Evolutionary conservation across 2,797 vertebrate species (phyloP), one percentile per base, ranked within the genome.

Genomic region (Bufotes viridis): DNA sequence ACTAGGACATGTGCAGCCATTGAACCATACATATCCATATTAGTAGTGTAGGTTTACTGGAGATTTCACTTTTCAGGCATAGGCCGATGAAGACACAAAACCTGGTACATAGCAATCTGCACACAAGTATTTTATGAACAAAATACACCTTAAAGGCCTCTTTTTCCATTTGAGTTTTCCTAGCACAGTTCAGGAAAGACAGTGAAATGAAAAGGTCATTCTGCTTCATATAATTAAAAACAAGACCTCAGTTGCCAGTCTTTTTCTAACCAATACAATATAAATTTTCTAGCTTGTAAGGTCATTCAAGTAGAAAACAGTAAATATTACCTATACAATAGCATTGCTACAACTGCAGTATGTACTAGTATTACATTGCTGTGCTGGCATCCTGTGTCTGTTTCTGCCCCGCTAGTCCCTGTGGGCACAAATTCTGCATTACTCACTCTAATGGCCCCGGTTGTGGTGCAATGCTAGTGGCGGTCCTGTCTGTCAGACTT

Each of bases 171-270:
- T 70, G 12, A 81, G 51, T 24, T 70, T 72, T 72, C 42, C 11
- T 80, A 55, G 22, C 18, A 10, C 53, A 72, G 12, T 87, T 74
- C 18, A 61, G 24, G 67, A 42, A 78, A 82, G 22, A 42, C 20
- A 20, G 15, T 18, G 11, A 24, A 26, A 81, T 24, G 55, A 74
- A 87, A 87, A 87, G 86, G 86, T 82, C 78, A 87, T 82, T 74
- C 55, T 81, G 69, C 55, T 87, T 75, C 55, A 81, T 81, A 29
- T 53, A 81, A 82, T 81, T 82, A 86, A 78, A 60, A 86, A 65
- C 84, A 85, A 78, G 53, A 18, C 13, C 63, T 49, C 14, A 55
- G 60, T 57, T 74, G 74, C n/a, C 63, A 81, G 65, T 6, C 20
- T 74, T 81, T 81, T 69, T 63, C 3, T 75, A 61, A 49, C 12